Evolutionary conservation across 2,113 vertebrate genomes (phyloP), one percentile per base, ranked within the genome.

Genomic region (Cnemophilus loriae): DNA sequence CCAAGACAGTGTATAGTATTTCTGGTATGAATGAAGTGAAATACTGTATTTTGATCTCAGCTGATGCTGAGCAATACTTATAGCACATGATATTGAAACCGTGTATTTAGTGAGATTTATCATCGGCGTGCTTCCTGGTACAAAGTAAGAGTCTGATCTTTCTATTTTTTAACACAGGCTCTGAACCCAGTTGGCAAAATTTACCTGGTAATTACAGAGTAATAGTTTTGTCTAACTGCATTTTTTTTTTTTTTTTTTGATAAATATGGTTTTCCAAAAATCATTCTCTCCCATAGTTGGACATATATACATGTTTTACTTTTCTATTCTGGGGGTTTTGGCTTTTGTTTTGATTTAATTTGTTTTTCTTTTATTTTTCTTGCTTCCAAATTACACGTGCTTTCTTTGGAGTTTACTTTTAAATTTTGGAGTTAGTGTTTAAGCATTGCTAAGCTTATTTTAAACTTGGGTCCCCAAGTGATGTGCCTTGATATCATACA

Each of bases 1-100:
- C 7, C 3, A 20, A 75, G 27, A 21, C 27, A 79, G 12, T 20
- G 12, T 33, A 33, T 73, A 0, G 1, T 76, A 95, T 63, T 77
- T 28, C 28, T 68, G 39, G 20, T 44, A 59, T 89, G 89, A 94
- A 91, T 89, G 75, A 91, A 82, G 61, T 13, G 44, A 86, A 87
- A 89, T 27, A 39, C 33, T 57, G 37, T 57, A 20, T 90, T 92
- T 95, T 28, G 28, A 52, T 84, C 33, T 61, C 13, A 11, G 44
- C 9, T 9, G 8, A 30, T 86, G 46, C n/a, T 53, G 21, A 71
- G n/a, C 10, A 32, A 5, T 74, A 7, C 27, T 67, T 81, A 63
- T 0, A 41, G 8, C 22, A 9, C 23, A 7, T 28, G 24, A 44
- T 78, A 52, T 1, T 79, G 60, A 75, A 71, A 64, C 56, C 0